Base-by-base conservation (phyloP, 2,113 vertebrate genomes). In the Burhinus bistriatus region DNA sequence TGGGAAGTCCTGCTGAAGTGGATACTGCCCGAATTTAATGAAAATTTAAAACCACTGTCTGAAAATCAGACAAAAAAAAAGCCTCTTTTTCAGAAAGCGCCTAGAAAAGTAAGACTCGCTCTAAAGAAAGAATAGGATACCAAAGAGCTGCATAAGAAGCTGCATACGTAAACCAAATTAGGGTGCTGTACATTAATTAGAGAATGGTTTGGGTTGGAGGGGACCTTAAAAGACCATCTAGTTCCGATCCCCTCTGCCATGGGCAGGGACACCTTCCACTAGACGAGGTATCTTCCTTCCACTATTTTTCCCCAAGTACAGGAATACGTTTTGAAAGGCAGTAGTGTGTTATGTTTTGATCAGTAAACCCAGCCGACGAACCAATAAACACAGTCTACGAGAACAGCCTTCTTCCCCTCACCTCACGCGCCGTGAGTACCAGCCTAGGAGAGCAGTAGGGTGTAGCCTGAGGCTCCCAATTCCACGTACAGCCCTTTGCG, bases 371-470 rank as follows among this genome's bases (percentile, higher is more conserved):
- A 79, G 61, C 8, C 49, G n/a, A 15, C 6, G 30, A 72, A 38
- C 5, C 32, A 29, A 30, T 5, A 42, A 73, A 27, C 13, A 4
- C 3, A 44, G 68, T 0, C 40, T 34, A 10, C 18, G 15, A 9
- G 5, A 58, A 38, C 36, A 81, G 49, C n/a, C 15, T 29, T 14
- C 44, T 19, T 25, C 49, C 29, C 44, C 17, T 49, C 32, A 19
- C 14, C 54, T 58, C 38, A 12, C 29, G 26, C 2, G 6, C 34
- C 9, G 3, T 0, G 0, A 32, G 38, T 1, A 4, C 8, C 47
- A 69, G 68, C 62, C 75, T 23, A 42, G 38, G 19, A 55, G 21
- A 90, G 52, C 45, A 40, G n/a, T 0, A 17, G 12, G 58, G 21
- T 6, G 2, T 7, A 75, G 45, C 30, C 81, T 2, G 5, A 79